These are phyloP conservation scores for Trididemnum miniatum DNA, from an alignment of 23 tunicate genomes.

Conservation along the genomic window DNA sequence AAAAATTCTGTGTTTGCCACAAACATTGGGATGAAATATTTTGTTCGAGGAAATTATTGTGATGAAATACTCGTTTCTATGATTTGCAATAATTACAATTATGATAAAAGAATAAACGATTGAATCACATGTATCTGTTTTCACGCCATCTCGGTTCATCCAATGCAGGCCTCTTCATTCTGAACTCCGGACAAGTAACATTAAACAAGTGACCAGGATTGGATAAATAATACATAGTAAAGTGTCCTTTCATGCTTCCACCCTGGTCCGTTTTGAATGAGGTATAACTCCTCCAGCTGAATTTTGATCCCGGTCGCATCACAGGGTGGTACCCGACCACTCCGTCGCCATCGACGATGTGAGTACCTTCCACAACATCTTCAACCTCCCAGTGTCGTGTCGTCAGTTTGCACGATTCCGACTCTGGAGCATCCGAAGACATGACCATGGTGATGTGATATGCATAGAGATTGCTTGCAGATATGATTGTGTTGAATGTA, in stretches of 20 bases:
- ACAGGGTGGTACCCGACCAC: slow-evolving; percentile 44
- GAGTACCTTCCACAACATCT: not conserved
- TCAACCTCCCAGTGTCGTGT: slow-evolving; percentile 31
- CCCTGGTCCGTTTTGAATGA: slow-evolving; percentile 4
- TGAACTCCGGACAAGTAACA: slow-evolving; percentile 33
- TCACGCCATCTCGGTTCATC: not conserved
- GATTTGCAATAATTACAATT: no score
- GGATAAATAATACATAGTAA: slow-evolving; percentile 24
- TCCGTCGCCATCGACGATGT: slow-evolving; percentile 39
- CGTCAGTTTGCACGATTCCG: slow-evolving; percentile 30
- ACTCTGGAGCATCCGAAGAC: slow-evolving; percentile 23
- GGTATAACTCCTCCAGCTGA: slow-evolving; percentile 44
- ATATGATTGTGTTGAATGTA: not conserved
- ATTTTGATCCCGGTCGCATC: slow-evolving; percentile 41
- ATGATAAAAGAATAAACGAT: no score
- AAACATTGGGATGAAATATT: no score
- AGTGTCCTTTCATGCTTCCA: slow-evolving; percentile 46
- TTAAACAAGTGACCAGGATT: slow-evolving; percentile 13
- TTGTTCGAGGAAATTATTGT: no score
- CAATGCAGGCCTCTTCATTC: slow-evolving; percentile 14
- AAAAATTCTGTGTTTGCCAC: no score
- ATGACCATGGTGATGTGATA: slow-evolving; percentile 38
- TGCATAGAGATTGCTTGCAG: not conserved
- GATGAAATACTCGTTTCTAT: no score
- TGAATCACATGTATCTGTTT: no score